phyloP scores from a whole-genome alignment of 2,113 vertebrate genomes.

The Alethe diademata region DNA sequence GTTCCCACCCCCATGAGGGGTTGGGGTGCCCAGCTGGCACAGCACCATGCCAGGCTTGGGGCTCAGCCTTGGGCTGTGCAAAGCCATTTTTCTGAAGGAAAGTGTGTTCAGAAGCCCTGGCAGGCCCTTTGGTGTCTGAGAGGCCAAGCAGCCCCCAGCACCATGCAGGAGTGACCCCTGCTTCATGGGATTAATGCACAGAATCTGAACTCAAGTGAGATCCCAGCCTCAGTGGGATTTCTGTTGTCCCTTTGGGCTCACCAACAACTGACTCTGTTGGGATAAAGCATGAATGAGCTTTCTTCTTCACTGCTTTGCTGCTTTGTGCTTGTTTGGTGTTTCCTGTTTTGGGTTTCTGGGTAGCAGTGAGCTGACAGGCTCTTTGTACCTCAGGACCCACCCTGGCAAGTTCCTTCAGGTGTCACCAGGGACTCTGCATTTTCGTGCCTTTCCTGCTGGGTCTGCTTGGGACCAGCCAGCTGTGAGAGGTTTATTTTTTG shows the following conservation, averaged over 20 bases:
- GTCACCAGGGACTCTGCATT: background rate
- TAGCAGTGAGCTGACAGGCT: background rate
- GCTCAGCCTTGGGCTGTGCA: background rate
- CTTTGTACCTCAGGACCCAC: background rate
- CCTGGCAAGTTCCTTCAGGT: background rate
- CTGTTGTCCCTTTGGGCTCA: background rate
- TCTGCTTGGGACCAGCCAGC: background rate
- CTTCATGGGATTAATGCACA: background rate
- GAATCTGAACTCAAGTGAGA: background rate
- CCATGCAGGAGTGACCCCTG: background rate
- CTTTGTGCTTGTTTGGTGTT: background rate
- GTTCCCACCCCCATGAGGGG: background rate
- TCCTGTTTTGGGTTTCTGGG: background rate
- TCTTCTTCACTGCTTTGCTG: background rate
- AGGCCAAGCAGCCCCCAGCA: background rate
- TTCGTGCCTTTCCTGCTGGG: background rate
- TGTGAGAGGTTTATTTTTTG: background rate
- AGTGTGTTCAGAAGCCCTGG: background rate
- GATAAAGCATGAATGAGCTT: background rate
- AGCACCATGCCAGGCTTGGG: rapidly evolving
- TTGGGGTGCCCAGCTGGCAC: background rate
- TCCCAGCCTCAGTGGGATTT: rapidly evolving
- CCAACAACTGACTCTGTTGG: background rate
- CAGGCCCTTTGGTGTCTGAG: background rate
- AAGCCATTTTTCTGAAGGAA: background rate